Conservation (phyloP, 2,797 vertebrate genomes). For the Rhinogobio ventralis region DNA sequence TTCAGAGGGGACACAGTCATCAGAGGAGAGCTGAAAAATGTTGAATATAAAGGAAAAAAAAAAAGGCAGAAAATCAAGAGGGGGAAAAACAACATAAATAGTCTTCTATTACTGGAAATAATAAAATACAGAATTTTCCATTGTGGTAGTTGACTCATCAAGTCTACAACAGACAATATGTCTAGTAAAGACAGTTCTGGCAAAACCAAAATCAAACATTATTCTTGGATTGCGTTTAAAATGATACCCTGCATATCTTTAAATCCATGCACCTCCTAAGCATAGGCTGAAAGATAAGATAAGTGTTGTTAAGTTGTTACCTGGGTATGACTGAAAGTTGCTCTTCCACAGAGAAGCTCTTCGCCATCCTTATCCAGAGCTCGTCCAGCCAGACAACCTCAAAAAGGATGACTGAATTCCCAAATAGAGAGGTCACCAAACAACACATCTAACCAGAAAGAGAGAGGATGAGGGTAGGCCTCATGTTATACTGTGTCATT, state of each 20-base stretch:
- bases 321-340: conserved; percentile 82
- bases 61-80: not conserved
- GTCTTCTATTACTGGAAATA: conserved; percentile 68
- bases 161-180: conserved; percentile 58
- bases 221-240: not conserved
- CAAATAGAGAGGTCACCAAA: conserved; percentile 83
- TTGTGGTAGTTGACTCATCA: conserved; percentile 67
- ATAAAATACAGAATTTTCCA: conserved; percentile 72
- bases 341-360: conserved; percentile 19
- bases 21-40: conserved; percentile 75
- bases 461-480: conserved; percentile 13
- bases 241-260: not conserved
- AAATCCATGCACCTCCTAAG: not conserved
- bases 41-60: conserved; percentile 34
- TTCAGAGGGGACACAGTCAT: conserved; percentile 80
- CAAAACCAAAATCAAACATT: not conserved
- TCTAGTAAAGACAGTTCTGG: not conserved
- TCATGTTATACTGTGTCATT: conserved; percentile 50
- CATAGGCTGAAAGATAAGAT: not conserved
- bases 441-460: conserved; percentile 77
- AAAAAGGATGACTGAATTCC: conserved; percentile 74
- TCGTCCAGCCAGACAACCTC: conserved; percentile 71
- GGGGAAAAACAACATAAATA: conserved; percentile 49
- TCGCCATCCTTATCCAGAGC: conserved; percentile 56
- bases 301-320: conserved; percentile 74